Conservation (phyloP, 1,140 invertebrate species). For the Scaptomyza pallida region DNA sequence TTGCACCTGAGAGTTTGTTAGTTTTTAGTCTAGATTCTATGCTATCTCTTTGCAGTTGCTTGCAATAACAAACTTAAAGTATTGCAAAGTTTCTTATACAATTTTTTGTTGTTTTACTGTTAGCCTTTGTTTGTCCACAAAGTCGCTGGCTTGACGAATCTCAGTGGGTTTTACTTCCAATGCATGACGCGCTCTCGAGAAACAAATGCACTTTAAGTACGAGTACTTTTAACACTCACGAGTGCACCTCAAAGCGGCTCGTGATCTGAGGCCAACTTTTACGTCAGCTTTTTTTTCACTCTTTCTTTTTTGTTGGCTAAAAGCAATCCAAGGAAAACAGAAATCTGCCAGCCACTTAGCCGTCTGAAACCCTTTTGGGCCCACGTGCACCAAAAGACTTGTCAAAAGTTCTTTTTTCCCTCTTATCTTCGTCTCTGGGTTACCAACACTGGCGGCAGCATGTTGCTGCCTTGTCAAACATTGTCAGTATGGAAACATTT, state of each 20-base stretch:
- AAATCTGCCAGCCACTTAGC: constrained; percentile 45
- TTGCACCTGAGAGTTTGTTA: background rate
- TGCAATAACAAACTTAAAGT: constrained; percentile 27
- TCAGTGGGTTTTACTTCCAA: constrained; percentile 39
- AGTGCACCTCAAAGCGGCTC: constrained; percentile 43
- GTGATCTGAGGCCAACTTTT: constrained; percentile 47
- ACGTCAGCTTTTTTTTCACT: constrained; percentile 36
- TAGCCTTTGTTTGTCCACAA: constrained; percentile 44
- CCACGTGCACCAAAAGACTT: constrained; percentile 17
- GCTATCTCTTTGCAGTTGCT: constrained; percentile 10
- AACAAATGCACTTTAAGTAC: constrained; percentile 71
- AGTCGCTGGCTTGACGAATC: constrained; percentile 27
- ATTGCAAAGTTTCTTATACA: constrained; percentile 32
- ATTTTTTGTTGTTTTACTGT: constrained; percentile 8
- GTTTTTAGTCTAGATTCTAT: background rate
- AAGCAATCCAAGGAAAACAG: constrained; percentile 38
- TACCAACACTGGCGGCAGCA: background rate
- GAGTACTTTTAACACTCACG: constrained; percentile 68
- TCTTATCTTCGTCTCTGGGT: no score
- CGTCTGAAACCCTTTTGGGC: constrained; percentile 18
- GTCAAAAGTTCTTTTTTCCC: constrained; percentile 17
- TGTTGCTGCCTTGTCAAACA: constrained; percentile 18
- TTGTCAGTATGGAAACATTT: background rate
- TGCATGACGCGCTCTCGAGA: constrained; percentile 30
- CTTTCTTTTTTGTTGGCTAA: constrained; percentile 40